phyloP scores from a whole-genome alignment of 2,113 vertebrate genomes.

The Pheucticus melanocephalus region DNA sequence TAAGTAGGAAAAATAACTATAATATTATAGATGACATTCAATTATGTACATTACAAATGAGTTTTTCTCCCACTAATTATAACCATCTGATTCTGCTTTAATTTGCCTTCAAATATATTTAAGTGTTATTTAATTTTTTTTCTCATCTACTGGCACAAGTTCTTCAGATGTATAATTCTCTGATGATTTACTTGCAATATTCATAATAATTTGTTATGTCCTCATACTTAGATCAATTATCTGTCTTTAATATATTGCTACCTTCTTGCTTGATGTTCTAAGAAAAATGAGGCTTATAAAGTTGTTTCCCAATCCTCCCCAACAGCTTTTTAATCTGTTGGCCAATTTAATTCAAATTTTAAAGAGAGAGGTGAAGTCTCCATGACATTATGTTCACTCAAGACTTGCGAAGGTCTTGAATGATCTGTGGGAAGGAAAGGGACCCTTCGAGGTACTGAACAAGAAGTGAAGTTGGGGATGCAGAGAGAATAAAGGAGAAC shows the following conservation, averaged over 20 bases:
- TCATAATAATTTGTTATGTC: neutral
- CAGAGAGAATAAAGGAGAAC: neutral
- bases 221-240: neutral
- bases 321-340: neutral
- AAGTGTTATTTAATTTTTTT: neutral
- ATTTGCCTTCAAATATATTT: neutral
- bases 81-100: neutral
- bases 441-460: neutral
- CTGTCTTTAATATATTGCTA: neutral
- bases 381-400: neutral
- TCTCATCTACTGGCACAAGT: neutral
- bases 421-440: neutral
- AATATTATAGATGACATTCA: neutral
- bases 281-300: neutral
- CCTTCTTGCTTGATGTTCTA: neutral
- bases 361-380: neutral
- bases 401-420: neutral
- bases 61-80: neutral
- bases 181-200: neutral
- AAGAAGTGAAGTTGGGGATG: neutral
- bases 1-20: neutral
- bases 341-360: neutral
- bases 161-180: neutral
- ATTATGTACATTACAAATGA: neutral
- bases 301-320: neutral